These are phyloP conservation scores for Tachina grossa DNA, from an alignment of 2,888 invertebrate genomes.

Conservation along the genomic window DNA sequence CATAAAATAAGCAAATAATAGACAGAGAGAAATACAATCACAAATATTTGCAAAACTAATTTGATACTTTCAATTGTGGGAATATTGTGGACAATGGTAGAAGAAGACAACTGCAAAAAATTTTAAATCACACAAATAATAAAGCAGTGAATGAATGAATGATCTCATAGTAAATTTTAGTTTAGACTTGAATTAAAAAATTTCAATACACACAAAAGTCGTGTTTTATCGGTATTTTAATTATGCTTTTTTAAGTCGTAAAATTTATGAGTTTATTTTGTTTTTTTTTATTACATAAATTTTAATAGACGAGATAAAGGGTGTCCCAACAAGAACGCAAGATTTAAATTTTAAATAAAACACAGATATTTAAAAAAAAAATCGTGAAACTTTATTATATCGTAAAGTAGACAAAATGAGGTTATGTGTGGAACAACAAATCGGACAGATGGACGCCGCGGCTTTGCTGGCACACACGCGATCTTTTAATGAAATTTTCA, in stretches of 20 bases:
- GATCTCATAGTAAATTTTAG: slow-evolving; percentile 19
- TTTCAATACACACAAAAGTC: background rate
- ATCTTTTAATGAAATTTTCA: too few relatives aligned
- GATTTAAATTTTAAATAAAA: too few relatives aligned
- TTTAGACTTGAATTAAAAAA: slow-evolving; percentile 23
- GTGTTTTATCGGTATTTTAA: background rate
- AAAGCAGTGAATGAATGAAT: slow-evolving; percentile 13
- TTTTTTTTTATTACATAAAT: background rate
- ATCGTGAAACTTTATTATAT: too few relatives aligned
- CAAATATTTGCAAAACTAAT: slow-evolving; percentile 60
- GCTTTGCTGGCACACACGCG: too few relatives aligned
- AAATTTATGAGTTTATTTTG: too few relatives aligned
- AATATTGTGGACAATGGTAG: slow-evolving; percentile 23
- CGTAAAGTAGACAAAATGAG: too few relatives aligned
- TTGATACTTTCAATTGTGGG: slow-evolving; percentile 38
- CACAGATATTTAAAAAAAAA: too few relatives aligned
- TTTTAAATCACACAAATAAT: slow-evolving; percentile 21
- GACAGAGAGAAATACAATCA: background rate
- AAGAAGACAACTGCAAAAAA: slow-evolving; percentile 20
- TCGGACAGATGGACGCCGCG: too few relatives aligned
- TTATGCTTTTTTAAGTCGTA: too few relatives aligned
- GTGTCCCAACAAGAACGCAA: too few relatives aligned
- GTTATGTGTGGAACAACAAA: too few relatives aligned
- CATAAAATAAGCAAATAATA: background rate
- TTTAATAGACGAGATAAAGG: too few relatives aligned